phyloP scores from a whole-genome alignment of 2,113 vertebrate genomes.

The Platycercus adscitus region DNA sequence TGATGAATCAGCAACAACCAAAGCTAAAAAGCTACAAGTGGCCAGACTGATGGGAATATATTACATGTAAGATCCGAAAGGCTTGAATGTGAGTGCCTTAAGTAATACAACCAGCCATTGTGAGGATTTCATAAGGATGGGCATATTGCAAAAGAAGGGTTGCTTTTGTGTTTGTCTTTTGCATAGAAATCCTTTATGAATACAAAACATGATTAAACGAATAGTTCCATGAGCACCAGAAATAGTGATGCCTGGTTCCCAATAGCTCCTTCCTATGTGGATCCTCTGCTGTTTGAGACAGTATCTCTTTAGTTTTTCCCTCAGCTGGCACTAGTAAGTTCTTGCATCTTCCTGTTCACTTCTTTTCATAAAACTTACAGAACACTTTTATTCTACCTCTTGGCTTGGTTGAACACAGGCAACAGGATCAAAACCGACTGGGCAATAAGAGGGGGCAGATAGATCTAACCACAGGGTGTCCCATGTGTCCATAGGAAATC shows the following conservation, averaged over 20 bases:
- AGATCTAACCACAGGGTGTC: rapidly evolving
- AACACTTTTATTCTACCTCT: neutral
- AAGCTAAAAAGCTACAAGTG: neutral
- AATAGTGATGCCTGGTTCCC: neutral
- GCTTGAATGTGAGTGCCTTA: neutral
- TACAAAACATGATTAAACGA: neutral
- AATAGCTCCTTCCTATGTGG: neutral
- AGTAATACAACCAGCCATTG: neutral
- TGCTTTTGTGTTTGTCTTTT: neutral
- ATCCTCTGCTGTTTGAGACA: neutral
- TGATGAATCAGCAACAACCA: neutral
- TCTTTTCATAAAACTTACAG: neutral
- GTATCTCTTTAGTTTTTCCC: neutral
- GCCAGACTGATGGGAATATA: neutral
- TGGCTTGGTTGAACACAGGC: neutral
- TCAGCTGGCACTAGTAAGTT: neutral
- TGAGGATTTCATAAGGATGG: neutral
- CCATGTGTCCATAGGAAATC: neutral
- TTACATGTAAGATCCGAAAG: neutral
- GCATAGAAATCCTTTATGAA: neutral
- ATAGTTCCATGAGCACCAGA: neutral
- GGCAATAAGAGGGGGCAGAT: neutral
- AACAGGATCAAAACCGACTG: neutral
- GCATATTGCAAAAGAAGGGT: neutral
- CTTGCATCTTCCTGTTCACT: neutral